Evolutionary conservation across 2,113 vertebrate genomes (phyloP), one percentile per base, ranked within the genome.

Genomic region (Microcebus tavaratra): DNA sequence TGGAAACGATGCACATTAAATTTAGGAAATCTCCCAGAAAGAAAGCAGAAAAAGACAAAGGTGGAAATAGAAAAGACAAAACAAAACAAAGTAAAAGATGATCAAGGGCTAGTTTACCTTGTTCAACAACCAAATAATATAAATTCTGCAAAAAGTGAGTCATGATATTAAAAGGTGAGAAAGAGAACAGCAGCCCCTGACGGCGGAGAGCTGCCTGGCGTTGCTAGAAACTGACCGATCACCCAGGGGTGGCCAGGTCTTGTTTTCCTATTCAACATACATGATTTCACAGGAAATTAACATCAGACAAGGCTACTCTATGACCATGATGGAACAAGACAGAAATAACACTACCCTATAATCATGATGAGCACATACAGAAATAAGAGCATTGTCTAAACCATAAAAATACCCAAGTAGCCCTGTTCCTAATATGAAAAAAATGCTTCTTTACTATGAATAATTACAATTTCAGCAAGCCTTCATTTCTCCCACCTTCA

Each of bases 1-100:
- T 93, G 93, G 67, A 80, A 97, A 96, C 78, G 45, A 72, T 82
- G 21, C 67, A 93, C 83, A 67, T 80, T 92, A 93, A n/a, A 89
- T 97, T 94, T 88, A 92, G 65, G 85, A 94, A 94, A 92, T 65
- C 87, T 92, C 25, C 36, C 17, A 68, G 81, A 93, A 83, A 96
- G 57, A 88, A 94, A 94, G 91, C 3, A 86, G 45, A 48, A 81
- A 68, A 81, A 95, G 65, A 79, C 39, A 96, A 96, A 90, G 29
- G 70, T 42, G 29, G n/a, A 96, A 92, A 76, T 20, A 75, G 27
- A 5, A 84, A 92, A 94, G 18, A 75, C 8, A 57, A 90, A 90
- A 63, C 50, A 83, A 90, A 94, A 23, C 48, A 83, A 80, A 87
- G 39, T 76, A 75, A 72, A 67, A 72, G 10, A 50, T 81, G 91